Evolutionary conservation across 2,797 vertebrate species (phyloP).

Genomic region (Leptatherina wallacei): DNA sequence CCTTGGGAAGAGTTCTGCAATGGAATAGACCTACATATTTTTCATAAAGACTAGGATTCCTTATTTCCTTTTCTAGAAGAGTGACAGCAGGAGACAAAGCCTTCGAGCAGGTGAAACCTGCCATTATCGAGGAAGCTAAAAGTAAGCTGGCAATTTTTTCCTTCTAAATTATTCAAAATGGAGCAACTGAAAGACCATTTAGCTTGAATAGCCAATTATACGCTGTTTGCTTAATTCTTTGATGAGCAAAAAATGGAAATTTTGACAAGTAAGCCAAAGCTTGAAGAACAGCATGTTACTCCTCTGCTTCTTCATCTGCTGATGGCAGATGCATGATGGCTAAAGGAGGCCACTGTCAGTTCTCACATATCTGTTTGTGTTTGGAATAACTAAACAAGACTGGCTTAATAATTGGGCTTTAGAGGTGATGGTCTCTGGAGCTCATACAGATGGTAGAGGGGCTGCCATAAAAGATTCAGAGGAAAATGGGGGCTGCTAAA

Average conservation of each 20-base stretch:
- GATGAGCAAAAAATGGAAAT: neutral
- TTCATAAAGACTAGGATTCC: neutral
- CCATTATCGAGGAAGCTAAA: neutral
- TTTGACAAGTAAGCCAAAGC: neutral
- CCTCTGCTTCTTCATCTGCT: neutral
- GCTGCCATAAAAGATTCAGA: slow-evolving; percentile 25
- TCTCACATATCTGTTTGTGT: slow-evolving; percentile 7
- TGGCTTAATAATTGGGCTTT: slow-evolving; percentile 9
- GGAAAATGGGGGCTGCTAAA: neutral
- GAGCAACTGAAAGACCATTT: neutral
- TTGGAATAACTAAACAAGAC: slow-evolving; percentile 12
- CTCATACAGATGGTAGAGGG: neutral
- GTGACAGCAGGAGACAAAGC: slow-evolving; percentile 1
- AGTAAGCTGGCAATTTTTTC: slow-evolving; percentile 6
- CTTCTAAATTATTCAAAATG: neutral
- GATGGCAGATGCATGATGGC: neutral
- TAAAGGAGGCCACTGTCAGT: slow-evolving; percentile 5
- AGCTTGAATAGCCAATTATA: neutral
- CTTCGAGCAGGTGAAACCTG: slow-evolving; percentile 7
- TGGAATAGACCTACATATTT: slow-evolving; percentile 3
- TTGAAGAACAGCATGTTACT: neutral
- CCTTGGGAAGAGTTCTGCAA: neutral
- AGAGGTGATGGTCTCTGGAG: neutral
- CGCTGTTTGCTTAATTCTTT: neutral
- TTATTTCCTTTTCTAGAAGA: neutral